Conservation (phyloP, 1,140 invertebrate species). For the Sitophilus oryzae region DNA sequence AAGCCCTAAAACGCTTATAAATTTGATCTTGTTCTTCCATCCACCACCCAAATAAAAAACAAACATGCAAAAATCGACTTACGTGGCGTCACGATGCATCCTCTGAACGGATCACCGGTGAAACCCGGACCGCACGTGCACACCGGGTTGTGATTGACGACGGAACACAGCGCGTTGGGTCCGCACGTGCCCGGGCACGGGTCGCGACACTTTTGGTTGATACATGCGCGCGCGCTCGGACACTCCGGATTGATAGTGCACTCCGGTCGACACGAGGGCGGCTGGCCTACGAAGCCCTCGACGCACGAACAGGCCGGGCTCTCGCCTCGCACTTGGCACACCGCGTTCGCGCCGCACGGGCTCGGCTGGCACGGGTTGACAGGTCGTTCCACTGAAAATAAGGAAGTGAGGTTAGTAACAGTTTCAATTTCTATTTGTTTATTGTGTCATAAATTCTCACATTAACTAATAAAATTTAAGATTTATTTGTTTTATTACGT, state of each 20-base stretch:
- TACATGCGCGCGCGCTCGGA: conserved; percentile 68
- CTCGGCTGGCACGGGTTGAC: conserved; percentile 71
- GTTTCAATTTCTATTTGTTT: too few species aligned
- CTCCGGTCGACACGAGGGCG: conserved; percentile 77
- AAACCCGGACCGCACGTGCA: conserved; percentile 73
- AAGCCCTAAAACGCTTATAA: too few species aligned
- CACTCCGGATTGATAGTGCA: conserved; percentile 79
- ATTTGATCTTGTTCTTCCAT: too few species aligned
- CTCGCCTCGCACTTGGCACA: conserved; percentile 65
- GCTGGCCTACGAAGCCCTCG: conserved; percentile 68
- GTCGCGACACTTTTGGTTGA: conserved; percentile 74
- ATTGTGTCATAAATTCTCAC: too few species aligned
- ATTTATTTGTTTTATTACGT: too few species aligned
- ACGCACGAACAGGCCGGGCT: conserved; percentile 74
- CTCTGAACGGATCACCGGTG: conserved; percentile 76
- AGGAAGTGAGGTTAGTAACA: too few species aligned
- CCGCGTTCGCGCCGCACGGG: conserved; percentile 75
- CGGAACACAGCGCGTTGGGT: conserved; percentile 71
- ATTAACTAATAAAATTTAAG: too few species aligned
- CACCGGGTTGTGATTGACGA: conserved; percentile 73
- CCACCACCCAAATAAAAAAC: too few species aligned
- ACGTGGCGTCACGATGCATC: conserved; percentile 60
- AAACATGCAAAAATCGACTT: too few species aligned
- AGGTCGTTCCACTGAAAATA: too few species aligned
- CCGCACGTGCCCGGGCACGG: conserved; percentile 84